Percentiles rank a stretch among this genome's conserved stretches.
phyloP scores from a whole-genome alignment of 2,113 vertebrate genomes.

The Leptobrachium ailaonicum region DNA sequence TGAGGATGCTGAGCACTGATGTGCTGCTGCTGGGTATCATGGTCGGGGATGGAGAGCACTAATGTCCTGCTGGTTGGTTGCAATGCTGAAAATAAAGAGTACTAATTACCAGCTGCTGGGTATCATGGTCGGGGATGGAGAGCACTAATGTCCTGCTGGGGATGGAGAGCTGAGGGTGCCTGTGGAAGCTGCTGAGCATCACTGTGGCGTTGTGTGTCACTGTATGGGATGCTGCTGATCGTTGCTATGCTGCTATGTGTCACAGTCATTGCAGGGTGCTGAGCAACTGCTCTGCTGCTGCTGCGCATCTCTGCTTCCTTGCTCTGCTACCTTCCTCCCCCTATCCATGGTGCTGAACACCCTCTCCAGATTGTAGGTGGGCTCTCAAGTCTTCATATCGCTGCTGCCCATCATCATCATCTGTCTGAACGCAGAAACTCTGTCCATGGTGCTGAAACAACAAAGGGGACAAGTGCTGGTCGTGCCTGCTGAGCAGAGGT shows the following conservation, averaged over 20 bases:
- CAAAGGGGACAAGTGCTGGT: constrained; percentile 47
- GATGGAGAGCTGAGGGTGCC: no score
- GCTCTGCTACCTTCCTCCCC: neutral
- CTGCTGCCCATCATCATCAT: neutral
- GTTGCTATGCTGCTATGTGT: constrained; percentile 19
- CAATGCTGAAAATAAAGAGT: no score
- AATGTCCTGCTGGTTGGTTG: no score
- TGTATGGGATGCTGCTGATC: neutral
- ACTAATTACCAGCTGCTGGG: no score
- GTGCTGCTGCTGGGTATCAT: no score
- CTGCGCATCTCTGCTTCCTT: neutral
- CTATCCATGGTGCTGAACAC: constrained; percentile 10
- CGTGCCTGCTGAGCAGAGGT: constrained; percentile 46
- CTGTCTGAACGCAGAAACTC: constrained; percentile 5
- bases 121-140: no score
- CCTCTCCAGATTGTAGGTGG: no score
- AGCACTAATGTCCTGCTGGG: no score
- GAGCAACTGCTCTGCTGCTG: neutral
- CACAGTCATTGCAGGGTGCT: neutral
- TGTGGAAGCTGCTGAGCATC: neutral
- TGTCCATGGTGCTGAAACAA: constrained; percentile 58
- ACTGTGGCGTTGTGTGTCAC: constrained; percentile 4
- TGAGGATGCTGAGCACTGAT: no score
- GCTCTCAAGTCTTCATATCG: neutral
- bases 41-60: no score